Conservation (phyloP, 1,140 invertebrate genomes). For the Drosophila bocqueti region DNA sequence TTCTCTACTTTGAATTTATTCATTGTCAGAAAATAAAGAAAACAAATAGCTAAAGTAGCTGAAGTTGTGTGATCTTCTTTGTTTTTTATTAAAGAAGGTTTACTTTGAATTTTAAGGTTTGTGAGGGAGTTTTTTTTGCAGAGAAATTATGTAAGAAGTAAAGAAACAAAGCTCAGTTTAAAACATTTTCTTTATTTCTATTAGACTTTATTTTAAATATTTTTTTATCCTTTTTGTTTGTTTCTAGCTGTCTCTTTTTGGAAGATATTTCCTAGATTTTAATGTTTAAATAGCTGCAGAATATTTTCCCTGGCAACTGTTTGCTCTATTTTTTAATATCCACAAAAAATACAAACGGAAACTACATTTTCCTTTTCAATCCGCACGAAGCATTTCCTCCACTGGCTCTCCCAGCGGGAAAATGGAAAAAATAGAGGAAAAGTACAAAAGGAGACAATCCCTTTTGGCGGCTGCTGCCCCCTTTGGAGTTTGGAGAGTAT, state of each 20-base stretch:
- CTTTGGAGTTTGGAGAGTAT: slow-evolving; percentile 24
- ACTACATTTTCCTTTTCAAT: slow-evolving; percentile 11
- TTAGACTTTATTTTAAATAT: too few relatives aligned
- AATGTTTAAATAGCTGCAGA: background rate
- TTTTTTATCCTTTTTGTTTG: background rate
- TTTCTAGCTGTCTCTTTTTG: background rate
- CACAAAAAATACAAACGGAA: background rate
- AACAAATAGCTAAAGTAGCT: background rate
- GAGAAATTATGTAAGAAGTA: background rate
- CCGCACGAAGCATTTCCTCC: background rate
- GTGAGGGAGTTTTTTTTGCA: background rate
- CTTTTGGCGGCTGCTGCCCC: background rate
- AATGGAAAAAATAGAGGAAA: background rate
- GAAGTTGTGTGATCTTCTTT: background rate
- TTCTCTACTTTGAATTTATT: background rate
- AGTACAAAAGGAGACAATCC: slow-evolving; percentile 7
- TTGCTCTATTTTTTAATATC: background rate
- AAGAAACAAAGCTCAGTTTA: background rate
- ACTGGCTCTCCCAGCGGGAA: background rate
- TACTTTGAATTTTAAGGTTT: background rate
- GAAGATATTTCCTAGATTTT: background rate
- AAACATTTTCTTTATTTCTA: background rate
- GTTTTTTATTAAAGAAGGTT: background rate
- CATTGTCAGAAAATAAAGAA: background rate
- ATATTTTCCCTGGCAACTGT: background rate